phyloP scores from a whole-genome alignment of 1,140 invertebrate genomes.

The Vanessa atalanta region DNA sequence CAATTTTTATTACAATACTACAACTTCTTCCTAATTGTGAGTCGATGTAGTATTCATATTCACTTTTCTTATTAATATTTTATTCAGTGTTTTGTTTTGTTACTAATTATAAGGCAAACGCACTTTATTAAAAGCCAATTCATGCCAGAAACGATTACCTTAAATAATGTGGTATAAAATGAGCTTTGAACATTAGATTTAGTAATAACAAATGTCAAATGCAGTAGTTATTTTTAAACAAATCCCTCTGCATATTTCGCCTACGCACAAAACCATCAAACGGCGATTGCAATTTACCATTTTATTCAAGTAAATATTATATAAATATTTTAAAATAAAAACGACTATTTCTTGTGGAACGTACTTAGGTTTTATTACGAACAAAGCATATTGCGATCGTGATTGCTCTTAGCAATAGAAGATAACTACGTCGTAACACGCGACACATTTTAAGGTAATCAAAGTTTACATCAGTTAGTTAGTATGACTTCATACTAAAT shows the following conservation, averaged over 20 bases:
- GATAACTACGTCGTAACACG: background rate
- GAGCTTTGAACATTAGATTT: background rate
- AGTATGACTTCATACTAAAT: too few relatives aligned
- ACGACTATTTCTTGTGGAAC: too few relatives aligned
- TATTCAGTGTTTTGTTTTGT: too few relatives aligned
- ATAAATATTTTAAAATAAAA: too few relatives aligned
- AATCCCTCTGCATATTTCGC: background rate
- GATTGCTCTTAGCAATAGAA: background rate
- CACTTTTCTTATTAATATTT: too few relatives aligned
- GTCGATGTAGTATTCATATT: too few relatives aligned
- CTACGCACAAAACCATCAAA: background rate
- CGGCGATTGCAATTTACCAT: background rate
- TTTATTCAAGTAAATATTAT: background rate
- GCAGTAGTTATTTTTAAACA: background rate
- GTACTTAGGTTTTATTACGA: background rate
- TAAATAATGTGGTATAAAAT: background rate
- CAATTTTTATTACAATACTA: too few relatives aligned
- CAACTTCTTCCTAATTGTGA: too few relatives aligned
- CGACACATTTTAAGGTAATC: conserved; percentile 4
- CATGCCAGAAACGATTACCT: too few relatives aligned
- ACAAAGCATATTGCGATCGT: background rate
- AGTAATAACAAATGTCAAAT: background rate
- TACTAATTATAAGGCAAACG: too few relatives aligned
- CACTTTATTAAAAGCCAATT: too few relatives aligned
- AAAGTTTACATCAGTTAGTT: too few relatives aligned